Conservation (phyloP, 2,113 vertebrate genomes). For the Sebastes fasciatus region DNA sequence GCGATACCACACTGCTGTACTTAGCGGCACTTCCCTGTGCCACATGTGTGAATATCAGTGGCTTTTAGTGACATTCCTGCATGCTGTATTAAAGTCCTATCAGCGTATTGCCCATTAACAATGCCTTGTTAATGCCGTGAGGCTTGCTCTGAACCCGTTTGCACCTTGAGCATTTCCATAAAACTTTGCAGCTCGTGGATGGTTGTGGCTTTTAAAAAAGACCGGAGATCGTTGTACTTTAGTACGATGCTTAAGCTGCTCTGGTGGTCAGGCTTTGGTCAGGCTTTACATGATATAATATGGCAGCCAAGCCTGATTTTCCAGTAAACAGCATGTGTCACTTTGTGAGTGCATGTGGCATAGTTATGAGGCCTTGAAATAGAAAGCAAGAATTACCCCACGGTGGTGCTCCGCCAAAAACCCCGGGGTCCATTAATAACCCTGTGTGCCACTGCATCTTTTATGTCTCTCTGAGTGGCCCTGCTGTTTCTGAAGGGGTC, state of each 20-base stretch:
- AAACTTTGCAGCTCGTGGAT: neutral
- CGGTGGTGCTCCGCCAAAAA: constrained; percentile 47
- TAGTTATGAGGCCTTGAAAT: constrained; percentile 55
- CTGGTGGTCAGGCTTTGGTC: constrained; percentile 18
- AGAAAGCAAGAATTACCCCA: constrained; percentile 63
- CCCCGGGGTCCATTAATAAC: constrained; percentile 75
- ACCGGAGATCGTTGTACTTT: neutral
- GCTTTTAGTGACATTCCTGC: constrained; percentile 30
- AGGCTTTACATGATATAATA: constrained; percentile 31
- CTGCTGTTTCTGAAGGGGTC: constrained; percentile 65
- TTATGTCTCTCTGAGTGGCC: constrained; percentile 59
- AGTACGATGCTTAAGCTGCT: constrained; percentile 11
- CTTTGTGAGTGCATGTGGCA: constrained; percentile 44
- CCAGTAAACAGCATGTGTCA: constrained; percentile 62
- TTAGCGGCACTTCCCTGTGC: constrained; percentile 9
- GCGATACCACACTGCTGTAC: constrained; percentile 2
- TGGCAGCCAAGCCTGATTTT: constrained; percentile 27
- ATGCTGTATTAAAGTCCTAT: constrained; percentile 13
- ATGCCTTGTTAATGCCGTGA: constrained; percentile 12
- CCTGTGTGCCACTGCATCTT: constrained; percentile 73
- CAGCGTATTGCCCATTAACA: constrained; percentile 26
- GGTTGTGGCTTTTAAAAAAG: neutral
- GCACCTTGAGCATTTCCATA: neutral
- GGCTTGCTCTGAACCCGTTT: neutral
- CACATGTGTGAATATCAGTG: constrained; percentile 37